phyloP scores from a whole-genome alignment of 2,797 vertebrate species.

The Thalassophryne amazonica region DNA sequence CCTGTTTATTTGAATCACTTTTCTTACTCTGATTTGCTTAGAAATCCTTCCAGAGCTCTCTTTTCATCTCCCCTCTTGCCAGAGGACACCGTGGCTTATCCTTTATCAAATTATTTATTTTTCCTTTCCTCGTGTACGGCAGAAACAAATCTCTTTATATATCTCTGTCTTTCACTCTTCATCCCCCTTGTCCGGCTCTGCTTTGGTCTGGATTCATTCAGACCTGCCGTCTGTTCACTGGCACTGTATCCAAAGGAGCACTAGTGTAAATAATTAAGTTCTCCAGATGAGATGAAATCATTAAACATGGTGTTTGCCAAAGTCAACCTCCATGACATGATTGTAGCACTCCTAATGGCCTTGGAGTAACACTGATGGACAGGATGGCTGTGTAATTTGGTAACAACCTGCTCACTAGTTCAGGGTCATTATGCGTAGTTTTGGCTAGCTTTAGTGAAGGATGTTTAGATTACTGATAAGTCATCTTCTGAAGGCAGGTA shows the following conservation, averaged over 20 bases:
- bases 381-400: conserved; percentile 26
- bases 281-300: conserved; percentile 83
- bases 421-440: conserved; percentile 36
- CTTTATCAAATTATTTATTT: conserved; percentile 81
- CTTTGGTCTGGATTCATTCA: conserved; percentile 73
- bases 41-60: conserved; percentile 75
- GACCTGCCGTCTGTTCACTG: conserved; percentile 73
- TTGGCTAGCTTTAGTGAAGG: conserved; percentile 26
- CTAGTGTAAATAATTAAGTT: conserved; percentile 80
- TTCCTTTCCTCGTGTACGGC: conserved; percentile 70
- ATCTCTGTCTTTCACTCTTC: conserved; percentile 61
- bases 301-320: conserved; percentile 66
- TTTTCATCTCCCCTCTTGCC: conserved; percentile 74
- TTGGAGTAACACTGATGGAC: conserved; percentile 47
- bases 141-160: conserved; percentile 62
- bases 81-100: conserved; percentile 75
- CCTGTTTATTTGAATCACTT: conserved; percentile 77
- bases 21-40: conserved; percentile 72
- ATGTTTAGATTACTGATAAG: conserved; percentile 52
- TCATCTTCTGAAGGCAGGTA: conserved; percentile 32
- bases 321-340: conserved; percentile 72
- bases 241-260: conserved; percentile 74
- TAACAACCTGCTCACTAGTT: conserved; percentile 1
- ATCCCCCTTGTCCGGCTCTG: conserved; percentile 41
- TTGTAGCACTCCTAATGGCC: conserved; percentile 48